Evolutionary conservation across 2,797 vertebrate species (phyloP).

Genomic region (Rachycentron canadum): DNA sequence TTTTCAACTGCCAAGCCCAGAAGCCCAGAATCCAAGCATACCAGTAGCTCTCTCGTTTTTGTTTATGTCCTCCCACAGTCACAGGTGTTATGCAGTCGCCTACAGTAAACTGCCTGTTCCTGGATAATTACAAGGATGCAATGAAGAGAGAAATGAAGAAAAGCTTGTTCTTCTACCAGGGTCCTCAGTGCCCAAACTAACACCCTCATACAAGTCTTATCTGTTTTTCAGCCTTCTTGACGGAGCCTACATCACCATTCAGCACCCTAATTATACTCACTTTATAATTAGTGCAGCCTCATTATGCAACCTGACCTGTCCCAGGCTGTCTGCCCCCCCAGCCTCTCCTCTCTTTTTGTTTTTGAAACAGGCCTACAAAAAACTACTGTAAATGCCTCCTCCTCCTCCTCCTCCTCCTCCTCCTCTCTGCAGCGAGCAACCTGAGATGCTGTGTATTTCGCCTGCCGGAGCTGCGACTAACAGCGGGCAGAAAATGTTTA

Average conservation of each 20-base stretch:
- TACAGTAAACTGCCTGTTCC: neutral
- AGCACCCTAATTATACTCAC: constrained; percentile 30
- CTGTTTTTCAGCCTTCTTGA: constrained; percentile 2
- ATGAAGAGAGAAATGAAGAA: neutral
- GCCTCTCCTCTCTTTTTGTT: constrained; percentile 53
- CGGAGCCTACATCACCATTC: neutral
- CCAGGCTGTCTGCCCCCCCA: constrained; percentile 8
- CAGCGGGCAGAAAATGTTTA: constrained; percentile 44
- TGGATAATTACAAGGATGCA: constrained; percentile 6
- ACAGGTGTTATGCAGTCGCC: constrained; percentile 5
- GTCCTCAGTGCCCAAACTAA: constrained; percentile 16
- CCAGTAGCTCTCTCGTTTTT: neutral
- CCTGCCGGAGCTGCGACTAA: constrained; percentile 35
- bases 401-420: constrained; percentile 21
- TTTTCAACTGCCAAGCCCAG: neutral
- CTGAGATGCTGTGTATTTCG: constrained; percentile 80
- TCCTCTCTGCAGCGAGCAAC: constrained; percentile 72
- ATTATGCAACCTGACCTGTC: constrained; percentile 43
- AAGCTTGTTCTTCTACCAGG: neutral
- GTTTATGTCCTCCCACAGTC: neutral
- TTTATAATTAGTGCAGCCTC: constrained; percentile 39
- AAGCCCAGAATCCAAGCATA: neutral
- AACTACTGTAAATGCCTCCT: constrained; percentile 64
- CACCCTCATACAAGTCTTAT: neutral
- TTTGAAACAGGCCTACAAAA: constrained; percentile 64